phyloP scores from a whole-genome alignment of 2,113 vertebrate species.

The Sylvilagus bachmani region DNA sequence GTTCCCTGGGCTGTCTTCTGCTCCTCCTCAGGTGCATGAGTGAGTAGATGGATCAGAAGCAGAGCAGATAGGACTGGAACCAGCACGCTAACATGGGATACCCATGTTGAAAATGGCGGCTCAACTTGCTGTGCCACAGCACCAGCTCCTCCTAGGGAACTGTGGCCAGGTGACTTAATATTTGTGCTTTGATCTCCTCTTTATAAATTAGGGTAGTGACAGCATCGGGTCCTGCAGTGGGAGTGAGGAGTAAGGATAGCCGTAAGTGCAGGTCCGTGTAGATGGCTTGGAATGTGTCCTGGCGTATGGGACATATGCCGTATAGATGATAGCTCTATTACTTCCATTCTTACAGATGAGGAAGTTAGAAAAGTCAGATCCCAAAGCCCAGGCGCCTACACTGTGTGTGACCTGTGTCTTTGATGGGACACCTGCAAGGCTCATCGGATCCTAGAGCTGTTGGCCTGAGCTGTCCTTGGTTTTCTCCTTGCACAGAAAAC shows the following conservation, averaged over 20 bases:
- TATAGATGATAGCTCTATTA: not conserved
- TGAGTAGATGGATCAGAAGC: no score
- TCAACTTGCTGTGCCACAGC: no score
- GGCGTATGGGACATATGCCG: no score
- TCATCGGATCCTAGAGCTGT: not conserved
- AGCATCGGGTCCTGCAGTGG: not conserved
- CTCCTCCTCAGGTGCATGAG: no score
- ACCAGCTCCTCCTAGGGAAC: not conserved
- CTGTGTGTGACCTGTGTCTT: not conserved
- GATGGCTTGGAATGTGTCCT: not conserved
- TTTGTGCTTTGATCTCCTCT: not conserved
- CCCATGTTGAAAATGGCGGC: no score
- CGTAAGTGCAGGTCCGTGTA: not conserved
- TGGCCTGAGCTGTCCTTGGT: not conserved
- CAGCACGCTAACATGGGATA: no score
- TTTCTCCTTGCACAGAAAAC: conserved; percentile 90
- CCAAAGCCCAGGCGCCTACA: not conserved
- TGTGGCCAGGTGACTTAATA: not conserved
- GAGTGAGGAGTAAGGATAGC: not conserved
- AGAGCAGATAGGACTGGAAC: no score
- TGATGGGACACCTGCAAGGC: not conserved
- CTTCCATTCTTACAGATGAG: not conserved
- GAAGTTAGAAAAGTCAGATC: not conserved
- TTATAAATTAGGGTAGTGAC: not conserved
- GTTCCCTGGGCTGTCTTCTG: no score